Evolutionary conservation across 2,797 vertebrate genomes (phyloP).

Genomic region (Jordanella pulchra): DNA sequence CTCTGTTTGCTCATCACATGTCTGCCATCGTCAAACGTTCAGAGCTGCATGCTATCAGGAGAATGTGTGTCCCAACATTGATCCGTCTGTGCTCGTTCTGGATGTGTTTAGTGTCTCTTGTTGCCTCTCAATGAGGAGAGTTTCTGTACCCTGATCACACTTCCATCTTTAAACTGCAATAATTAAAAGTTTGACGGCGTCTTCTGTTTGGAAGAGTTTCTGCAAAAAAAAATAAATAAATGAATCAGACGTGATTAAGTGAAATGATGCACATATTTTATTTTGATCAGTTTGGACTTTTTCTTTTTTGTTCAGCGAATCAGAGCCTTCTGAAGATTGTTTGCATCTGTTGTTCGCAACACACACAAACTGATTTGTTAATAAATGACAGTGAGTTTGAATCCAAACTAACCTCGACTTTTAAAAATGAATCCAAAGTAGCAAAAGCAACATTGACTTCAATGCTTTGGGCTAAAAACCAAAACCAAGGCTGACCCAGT

Average conservation of each 20-base stretch:
- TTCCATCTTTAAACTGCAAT: slow-evolving; percentile 23
- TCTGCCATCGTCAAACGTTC: slow-evolving; percentile 60
- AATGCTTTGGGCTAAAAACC: not conserved
- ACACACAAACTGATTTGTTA: slow-evolving; percentile 1
- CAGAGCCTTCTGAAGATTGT: slow-evolving; percentile 31
- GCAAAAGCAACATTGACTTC: not conserved
- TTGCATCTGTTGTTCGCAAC: slow-evolving; percentile 24
- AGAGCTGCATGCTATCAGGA: slow-evolving; percentile 75
- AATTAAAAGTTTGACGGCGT: slow-evolving; percentile 15
- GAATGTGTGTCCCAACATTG: slow-evolving; percentile 74
- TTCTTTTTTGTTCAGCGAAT: slow-evolving; percentile 13
- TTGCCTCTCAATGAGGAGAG: slow-evolving; percentile 57
- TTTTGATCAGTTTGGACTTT: slow-evolving; percentile 17
- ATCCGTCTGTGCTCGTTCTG: slow-evolving; percentile 77
- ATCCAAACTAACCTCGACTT: slow-evolving; percentile 2
- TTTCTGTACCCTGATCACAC: slow-evolving; percentile 51
- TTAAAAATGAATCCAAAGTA: slow-evolving; percentile 17
- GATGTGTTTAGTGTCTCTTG: slow-evolving; percentile 53
- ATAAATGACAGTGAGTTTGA: slow-evolving; percentile 2
- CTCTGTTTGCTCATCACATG: slow-evolving; percentile 61
- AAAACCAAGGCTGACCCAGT: slow-evolving; percentile 42
- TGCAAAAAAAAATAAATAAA: no score
- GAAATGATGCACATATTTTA: slow-evolving; percentile 37
- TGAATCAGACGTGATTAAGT: slow-evolving; percentile 31
- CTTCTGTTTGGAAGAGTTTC: slow-evolving; percentile 20